Conservation (phyloP, 2,797 vertebrate genomes). For the Paguma larvata region DNA sequence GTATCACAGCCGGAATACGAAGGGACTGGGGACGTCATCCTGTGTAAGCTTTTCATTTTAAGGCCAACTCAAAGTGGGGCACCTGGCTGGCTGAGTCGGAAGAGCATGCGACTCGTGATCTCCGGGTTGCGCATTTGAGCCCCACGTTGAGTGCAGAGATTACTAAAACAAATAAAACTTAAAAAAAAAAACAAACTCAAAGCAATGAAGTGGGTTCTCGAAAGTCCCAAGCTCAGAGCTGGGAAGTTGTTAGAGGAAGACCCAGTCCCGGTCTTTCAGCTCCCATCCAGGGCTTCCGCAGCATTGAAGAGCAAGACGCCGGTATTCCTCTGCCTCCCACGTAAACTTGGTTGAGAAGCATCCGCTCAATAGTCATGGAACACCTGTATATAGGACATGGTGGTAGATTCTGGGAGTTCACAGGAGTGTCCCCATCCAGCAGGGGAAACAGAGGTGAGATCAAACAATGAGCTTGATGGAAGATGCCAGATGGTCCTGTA, state of each 20-base stretch:
- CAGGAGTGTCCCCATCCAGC: neutral
- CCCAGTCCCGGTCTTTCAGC: neutral
- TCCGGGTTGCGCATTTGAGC: too few relatives aligned
- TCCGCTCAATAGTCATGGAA: neutral
- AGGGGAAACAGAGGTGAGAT: neutral
- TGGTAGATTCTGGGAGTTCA: neutral
- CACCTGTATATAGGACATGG: neutral
- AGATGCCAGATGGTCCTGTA: neutral
- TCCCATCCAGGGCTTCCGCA: neutral
- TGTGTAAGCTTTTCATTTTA: conserved; percentile 25
- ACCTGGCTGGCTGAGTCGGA: too few relatives aligned
- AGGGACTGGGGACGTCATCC: neutral
- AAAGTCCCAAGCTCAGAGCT: neutral
- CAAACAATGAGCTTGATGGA: neutral
- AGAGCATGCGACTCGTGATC: too few relatives aligned
- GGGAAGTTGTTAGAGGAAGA: neutral
- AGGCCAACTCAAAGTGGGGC: neutral
- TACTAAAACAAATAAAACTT: too few relatives aligned
- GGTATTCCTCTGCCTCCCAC: neutral
- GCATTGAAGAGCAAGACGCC: neutral
- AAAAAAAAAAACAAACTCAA: neutral
- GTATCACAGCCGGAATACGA: neutral
- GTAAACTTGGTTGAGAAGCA: conserved; percentile 3
- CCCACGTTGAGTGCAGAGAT: too few relatives aligned
- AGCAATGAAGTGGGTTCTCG: neutral